phyloP scores from a whole-genome alignment of 2,888 invertebrate species.

The Dermolepida albohirtum region DNA sequence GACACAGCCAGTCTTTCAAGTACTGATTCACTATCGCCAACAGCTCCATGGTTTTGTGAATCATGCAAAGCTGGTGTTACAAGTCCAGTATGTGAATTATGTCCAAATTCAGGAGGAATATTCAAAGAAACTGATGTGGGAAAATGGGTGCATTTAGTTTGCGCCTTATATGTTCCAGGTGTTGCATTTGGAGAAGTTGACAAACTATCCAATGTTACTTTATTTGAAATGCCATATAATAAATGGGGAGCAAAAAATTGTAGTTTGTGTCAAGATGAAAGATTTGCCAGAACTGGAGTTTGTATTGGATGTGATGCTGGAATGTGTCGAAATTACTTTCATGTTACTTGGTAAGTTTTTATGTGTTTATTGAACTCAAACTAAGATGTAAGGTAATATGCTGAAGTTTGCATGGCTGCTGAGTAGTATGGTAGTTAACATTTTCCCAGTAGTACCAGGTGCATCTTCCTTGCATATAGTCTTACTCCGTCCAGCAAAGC shows the following conservation, averaged over 20 bases:
- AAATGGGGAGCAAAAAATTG: conserved; percentile 97
- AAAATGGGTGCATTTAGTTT: conserved; percentile 98
- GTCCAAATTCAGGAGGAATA: conserved; percentile 91
- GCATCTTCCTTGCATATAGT: no score
- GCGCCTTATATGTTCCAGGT: conserved; percentile 97
- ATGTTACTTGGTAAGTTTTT: conserved; percentile 88
- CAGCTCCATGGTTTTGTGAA: conserved; percentile 99
- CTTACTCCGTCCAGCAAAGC: no score
- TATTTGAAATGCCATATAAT: conserved; percentile 97
- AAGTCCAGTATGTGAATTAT: conserved; percentile 93
- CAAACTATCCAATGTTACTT: conserved; percentile 88
- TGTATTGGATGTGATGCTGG: conserved; percentile 98
- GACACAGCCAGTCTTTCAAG: conserved; percentile 92
- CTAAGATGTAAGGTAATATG: no score
- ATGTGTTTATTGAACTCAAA: neutral
- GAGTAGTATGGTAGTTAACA: no score
- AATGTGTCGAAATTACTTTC: conserved; percentile 96
- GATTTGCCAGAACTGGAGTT: conserved; percentile 92
- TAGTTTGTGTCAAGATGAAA: conserved; percentile 87
- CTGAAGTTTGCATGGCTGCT: no score
- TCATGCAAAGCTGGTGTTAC: conserved; percentile 92
- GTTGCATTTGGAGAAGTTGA: conserved; percentile 97
- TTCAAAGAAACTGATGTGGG: conserved; percentile 98
- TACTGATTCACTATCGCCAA: conserved; percentile 93
- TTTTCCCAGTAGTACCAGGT: no score